Percentiles rank a stretch among this genome's conserved stretches.
Evolutionary conservation across 2,797 vertebrate genomes (phyloP).

Genomic region (Clarias platycephalus): DNA sequence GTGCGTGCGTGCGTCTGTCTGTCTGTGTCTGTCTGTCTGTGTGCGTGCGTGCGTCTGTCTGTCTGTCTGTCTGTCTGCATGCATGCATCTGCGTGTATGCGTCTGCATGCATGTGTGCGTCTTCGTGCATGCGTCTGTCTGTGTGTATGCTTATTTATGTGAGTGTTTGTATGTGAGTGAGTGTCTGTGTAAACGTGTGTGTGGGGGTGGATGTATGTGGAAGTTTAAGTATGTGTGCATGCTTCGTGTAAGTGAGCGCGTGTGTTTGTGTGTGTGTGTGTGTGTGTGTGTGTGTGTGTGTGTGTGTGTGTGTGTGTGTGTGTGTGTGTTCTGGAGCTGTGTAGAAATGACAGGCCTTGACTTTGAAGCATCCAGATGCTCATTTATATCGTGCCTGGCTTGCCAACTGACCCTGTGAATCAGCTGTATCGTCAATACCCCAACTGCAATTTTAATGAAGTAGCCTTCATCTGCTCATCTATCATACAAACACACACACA

Average conservation of each 20-base stretch:
- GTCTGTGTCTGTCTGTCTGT: background rate
- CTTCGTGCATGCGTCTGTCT: background rate
- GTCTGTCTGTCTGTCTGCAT: conserved; percentile 7
- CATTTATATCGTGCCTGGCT: conserved; percentile 49
- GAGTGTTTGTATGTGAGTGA: too few relatives aligned
- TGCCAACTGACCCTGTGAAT: conserved; percentile 49
- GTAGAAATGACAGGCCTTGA: conserved; percentile 53
- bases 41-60: background rate
- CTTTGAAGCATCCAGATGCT: conserved; percentile 56
- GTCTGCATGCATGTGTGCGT: too few relatives aligned
- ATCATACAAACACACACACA: conserved; percentile 21
- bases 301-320: background rate
- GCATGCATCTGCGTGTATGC: background rate
- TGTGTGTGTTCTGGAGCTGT: background rate
- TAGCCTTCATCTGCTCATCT: conserved; percentile 49
- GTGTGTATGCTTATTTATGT: too few relatives aligned
- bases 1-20: background rate
- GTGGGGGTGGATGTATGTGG: too few relatives aligned
- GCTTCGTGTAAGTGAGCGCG: background rate
- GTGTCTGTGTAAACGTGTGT: too few relatives aligned
- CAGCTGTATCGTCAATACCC: conserved; percentile 46
- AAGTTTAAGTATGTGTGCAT: too few relatives aligned
- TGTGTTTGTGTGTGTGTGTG: background rate
- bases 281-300: conserved; percentile 19
- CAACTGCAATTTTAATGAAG: conserved; percentile 59